Base-by-base conservation (phyloP, 2,113 vertebrate genomes). In the Ptilorrhoa leucosticta region DNA sequence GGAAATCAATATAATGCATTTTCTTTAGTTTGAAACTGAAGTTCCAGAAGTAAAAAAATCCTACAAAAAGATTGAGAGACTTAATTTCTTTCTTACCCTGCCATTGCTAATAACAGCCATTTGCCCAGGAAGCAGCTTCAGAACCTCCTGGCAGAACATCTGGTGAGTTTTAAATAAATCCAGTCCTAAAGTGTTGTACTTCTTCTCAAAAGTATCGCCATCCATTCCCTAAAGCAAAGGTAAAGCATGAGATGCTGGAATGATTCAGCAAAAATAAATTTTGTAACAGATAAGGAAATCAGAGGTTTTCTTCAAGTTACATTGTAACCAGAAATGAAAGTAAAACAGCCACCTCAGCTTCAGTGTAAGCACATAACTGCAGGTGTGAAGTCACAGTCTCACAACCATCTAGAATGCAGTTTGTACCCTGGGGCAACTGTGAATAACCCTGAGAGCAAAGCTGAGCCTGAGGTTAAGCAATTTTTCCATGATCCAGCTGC, bases 101-200 rank as follows among this genome's bases (percentile, higher is more conserved):
- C 99, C 99, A 81, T 99, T 99, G 98, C 98, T 99, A 92, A 99
- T 94, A 95, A 99, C 96, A 69, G 98, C 98, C 69, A 93, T 97
- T 97, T 99, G 98, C 77, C 99, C 99, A 70, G 98, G 98, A 78
- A 51, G 95, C 84, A 99, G 96, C 88, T 99, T 98, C 79, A 99
- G 97, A 77, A 99, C 98, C 24, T 99, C 98, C 75, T 95, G 97
- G 96, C 99, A 99, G 97, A 99, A 99, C 70, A 98, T 92, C 96
- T 98, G 98, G 80, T 99, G 99, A 96, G 98, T 99, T 86, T 80
- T 98, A 96, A 99, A 98, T 94, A 99, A 96, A 97, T 99, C 98
- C 92, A 99, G 65, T 92, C 98, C 98, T 96, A 99, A 35, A 9
- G 99, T 99, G 96, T 99, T 99, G 94, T 99, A 99, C 97, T 98